These are phyloP conservation scores for Rhipidura dahli DNA, from an alignment of 2,113 vertebrate species.

Conservation along the genomic window DNA sequence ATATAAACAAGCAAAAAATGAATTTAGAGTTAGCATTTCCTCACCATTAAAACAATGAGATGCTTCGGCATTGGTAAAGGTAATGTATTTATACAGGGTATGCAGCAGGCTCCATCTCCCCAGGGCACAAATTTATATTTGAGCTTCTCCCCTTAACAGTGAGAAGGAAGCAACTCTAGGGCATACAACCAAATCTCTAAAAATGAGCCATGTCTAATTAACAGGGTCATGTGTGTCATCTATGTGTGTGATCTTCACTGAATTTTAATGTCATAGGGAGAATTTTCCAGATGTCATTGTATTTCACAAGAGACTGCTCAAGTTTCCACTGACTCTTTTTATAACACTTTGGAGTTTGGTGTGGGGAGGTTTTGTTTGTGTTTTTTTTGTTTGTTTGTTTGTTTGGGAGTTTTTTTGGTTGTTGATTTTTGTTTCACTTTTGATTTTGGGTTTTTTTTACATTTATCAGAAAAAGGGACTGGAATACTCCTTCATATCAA, in stretches of 20 bases:
- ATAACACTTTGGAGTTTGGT: neutral
- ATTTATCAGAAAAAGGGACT: neutral
- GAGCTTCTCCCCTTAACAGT: neutral
- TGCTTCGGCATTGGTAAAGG: neutral
- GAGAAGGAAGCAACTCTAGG: neutral
- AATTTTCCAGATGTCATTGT: neutral
- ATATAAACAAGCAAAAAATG: neutral
- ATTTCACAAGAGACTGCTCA: neutral
- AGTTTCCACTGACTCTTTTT: neutral
- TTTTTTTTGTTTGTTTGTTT: neutral
- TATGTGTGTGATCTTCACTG: neutral
- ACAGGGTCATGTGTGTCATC: neutral
- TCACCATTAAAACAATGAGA: neutral
- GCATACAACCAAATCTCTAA: neutral
- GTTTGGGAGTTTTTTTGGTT: neutral
- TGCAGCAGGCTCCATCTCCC: neutral
- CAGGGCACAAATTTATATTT: neutral
- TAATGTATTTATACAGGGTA: neutral
- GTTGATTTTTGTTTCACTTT: neutral
- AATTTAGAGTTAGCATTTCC: neutral
- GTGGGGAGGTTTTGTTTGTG: accelerated
- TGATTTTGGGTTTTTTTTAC: accelerated
- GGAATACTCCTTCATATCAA: neutral
- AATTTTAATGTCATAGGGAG: neutral
- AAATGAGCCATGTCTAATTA: neutral